Conservation (phyloP, 1,140 invertebrate genomes). For the Cyclina sinensis region DNA sequence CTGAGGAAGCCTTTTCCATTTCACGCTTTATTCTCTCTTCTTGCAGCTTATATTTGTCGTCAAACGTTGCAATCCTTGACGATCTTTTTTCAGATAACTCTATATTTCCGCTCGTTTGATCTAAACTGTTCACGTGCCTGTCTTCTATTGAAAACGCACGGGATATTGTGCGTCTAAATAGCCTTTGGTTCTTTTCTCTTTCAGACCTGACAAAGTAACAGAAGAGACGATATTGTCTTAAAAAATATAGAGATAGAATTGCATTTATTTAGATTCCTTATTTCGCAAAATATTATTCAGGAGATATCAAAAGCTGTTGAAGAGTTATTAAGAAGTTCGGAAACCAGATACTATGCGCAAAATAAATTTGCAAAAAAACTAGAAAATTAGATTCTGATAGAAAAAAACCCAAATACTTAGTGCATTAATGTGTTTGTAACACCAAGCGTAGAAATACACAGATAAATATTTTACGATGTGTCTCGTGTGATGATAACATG, state of each 20-base stretch:
- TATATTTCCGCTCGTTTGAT: not conserved
- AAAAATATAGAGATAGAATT: not conserved
- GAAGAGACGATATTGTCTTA: not conserved
- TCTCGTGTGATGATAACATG: no score
- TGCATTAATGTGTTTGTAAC: no score
- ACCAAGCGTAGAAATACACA: no score
- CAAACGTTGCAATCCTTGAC: not conserved
- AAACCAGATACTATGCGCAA: no score
- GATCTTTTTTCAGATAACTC: not conserved
- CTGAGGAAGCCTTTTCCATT: not conserved
- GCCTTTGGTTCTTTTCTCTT: not conserved
- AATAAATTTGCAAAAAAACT: no score
- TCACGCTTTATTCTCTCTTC: slow-evolving; percentile 33
- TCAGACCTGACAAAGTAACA: not conserved
- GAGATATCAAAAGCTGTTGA: no score
- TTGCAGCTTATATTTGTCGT: not conserved
- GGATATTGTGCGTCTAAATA: not conserved
- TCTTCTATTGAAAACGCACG: not conserved
- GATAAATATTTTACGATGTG: no score
- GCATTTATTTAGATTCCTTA: no score
- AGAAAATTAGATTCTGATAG: no score
- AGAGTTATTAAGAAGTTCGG: no score
- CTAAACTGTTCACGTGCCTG: not conserved
- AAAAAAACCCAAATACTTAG: no score
- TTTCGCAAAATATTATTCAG: no score